Conservation (phyloP, 2,113 vertebrate species). For the Mus spicilegus region DNA sequence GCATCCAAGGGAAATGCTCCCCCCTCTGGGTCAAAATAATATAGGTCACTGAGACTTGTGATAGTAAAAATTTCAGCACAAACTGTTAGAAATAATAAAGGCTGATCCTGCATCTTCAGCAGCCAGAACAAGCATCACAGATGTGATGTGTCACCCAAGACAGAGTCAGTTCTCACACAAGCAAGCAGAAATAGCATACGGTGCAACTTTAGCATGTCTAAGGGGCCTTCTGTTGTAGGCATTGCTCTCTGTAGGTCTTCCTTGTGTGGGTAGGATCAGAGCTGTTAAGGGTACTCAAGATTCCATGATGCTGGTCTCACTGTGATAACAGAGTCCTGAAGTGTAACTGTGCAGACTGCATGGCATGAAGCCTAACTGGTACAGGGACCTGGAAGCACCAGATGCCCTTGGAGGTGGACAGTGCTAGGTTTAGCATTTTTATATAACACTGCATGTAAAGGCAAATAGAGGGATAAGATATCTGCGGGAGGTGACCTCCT, state of each 20-base stretch:
- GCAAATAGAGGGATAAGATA: not conserved
- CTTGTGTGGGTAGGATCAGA: fast-evolving
- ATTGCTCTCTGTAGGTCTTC: not conserved
- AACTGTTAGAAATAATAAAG: not conserved
- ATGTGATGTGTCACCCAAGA: not conserved
- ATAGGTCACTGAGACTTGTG: not conserved
- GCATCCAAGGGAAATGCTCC: not conserved
- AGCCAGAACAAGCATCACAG: not conserved
- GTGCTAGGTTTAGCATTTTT: not conserved
- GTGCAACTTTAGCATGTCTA: not conserved
- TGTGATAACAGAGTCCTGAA: not conserved
- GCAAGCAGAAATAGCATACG: not conserved
- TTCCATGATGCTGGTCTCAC: not conserved
- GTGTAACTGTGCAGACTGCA: not conserved
- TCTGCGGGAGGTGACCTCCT: not conserved
- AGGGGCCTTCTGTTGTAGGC: not conserved
- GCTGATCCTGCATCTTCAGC: not conserved
- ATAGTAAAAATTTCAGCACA: not conserved
- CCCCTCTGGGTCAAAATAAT: not conserved
- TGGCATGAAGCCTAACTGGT: fast-evolving
- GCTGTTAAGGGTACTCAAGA: not conserved
- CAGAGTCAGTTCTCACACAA: fast-evolving
- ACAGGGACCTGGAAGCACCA: fast-evolving
- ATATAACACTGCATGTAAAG: not conserved
- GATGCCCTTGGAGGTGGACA: not conserved